Conservation (phyloP, 1,140 invertebrate genomes). For the Heliconius hewitsoni region DNA sequence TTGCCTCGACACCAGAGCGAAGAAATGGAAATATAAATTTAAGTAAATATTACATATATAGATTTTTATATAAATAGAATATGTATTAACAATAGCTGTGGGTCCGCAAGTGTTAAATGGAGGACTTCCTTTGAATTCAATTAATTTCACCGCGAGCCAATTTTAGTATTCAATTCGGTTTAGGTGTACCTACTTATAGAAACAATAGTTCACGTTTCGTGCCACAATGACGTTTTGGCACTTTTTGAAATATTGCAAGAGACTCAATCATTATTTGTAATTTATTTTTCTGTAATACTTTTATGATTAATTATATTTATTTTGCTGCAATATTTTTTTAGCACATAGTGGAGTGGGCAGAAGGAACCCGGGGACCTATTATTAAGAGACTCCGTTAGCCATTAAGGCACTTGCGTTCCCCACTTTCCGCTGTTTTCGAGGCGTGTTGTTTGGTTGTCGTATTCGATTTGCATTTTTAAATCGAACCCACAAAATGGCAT, state of each 20-base stretch:
- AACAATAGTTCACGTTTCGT: not conserved
- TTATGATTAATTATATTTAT: too few relatives aligned
- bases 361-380: not conserved
- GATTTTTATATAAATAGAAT: too few relatives aligned
- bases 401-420: not conserved
- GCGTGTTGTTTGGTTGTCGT: not conserved
- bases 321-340: too few relatives aligned
- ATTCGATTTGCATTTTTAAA: not conserved
- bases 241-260: too few relatives aligned
- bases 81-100: not conserved
- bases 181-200: not conserved
- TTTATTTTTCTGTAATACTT: too few relatives aligned
- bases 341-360: not conserved
- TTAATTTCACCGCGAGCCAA: not conserved
- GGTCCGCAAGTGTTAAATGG: slow-evolving; percentile 8
- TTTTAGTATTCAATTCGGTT: not conserved
- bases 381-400: not conserved
- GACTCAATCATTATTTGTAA: too few relatives aligned
- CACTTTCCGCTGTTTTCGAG: not conserved
- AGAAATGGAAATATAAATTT: too few relatives aligned
- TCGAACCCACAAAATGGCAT: too few relatives aligned
- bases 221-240: too few relatives aligned
- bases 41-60: too few relatives aligned
- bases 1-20: too few relatives aligned
- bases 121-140: not conserved